Evolutionary conservation across 2,888 invertebrate genomes (phyloP), one percentile per base, ranked within the genome.

Genomic region (Pollenia labialis): DNA sequence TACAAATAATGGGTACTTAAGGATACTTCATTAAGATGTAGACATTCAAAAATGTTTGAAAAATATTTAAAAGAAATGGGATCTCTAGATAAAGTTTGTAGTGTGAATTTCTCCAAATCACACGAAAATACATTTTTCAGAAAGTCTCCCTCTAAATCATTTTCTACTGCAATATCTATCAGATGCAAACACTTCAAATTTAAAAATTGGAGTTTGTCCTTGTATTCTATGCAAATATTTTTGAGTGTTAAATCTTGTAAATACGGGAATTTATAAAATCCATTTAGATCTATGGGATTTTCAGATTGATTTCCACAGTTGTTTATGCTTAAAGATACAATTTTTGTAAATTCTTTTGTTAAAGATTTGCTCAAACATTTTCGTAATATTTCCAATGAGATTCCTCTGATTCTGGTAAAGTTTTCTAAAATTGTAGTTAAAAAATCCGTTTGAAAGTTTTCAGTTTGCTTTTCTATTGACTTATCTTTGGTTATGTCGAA

Each of bases 391-490:
- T 56, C 54, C 3, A 12, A 3, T 4, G 71, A 69, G 9, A 83
- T 62, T 2, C 71, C 54, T 7, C 16, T 64, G 6, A 83, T 18
- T 56, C 11, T 16, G 4, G 56, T 12, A 12, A 76, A 83, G 18
- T 48, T 32, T 12, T 52, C 46, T 48, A 83, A 48, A 42, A 71
- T n/a, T 1, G 56, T 2, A 0, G 40, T 10, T 48, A 83, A n/a
- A n/a, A 71, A 71, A n/a, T 83, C 64, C 1, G 12, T 11, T 71
- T 76, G 82, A 62, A 83, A 76, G 4, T 64, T n/a, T 32, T 11
- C 23, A 11, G 62, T 54, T 16, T 52, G 76, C 1, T 4, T 12
- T 8, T 8, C 8, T 7, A 76, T 32, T 2, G 54, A 52, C 4
- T 7, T 14, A 60, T 76, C 69, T 10, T 48, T n/a, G 11, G 32